Percentiles rank a stretch among this genome's conserved stretches.
These are phyloP conservation scores for Sebastiscus albofasciatus DNA, from an alignment of 2,797 vertebrate genomes.

Conservation along the genomic window DNA sequence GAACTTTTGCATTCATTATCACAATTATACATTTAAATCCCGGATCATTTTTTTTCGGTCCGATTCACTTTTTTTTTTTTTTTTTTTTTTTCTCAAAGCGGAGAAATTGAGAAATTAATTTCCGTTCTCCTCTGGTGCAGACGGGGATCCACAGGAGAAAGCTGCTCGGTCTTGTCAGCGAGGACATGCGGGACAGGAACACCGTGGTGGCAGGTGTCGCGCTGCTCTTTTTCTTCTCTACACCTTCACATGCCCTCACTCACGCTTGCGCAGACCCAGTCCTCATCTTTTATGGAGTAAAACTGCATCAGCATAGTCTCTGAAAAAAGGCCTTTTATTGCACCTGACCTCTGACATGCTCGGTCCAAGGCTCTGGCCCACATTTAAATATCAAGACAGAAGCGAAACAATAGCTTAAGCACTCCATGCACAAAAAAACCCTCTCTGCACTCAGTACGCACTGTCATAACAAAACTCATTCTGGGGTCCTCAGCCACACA, in stretches of 20 bases:
- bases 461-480: slow-evolving; percentile 43
- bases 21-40: slow-evolving; percentile 66
- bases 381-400: slow-evolving; percentile 73
- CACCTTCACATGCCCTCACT: slow-evolving; percentile 30
- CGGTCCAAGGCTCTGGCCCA: slow-evolving; percentile 21
- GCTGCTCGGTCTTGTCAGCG: slow-evolving; percentile 28
- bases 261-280: slow-evolving; percentile 18
- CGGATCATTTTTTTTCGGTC: slow-evolving; percentile 27
- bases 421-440: slow-evolving; percentile 23
- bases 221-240: slow-evolving; percentile 40
- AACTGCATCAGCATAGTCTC: slow-evolving; percentile 46
- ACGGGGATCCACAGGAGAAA: slow-evolving; percentile 24
- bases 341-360: slow-evolving; percentile 58
- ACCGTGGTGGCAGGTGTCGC: slow-evolving; percentile 44
- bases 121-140: slow-evolving; percentile 31
- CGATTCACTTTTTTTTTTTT: slow-evolving; percentile 18
- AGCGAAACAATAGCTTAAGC: slow-evolving; percentile 38
- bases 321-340: slow-evolving; percentile 59
- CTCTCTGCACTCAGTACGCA: slow-evolving; percentile 1
- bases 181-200: slow-evolving; percentile 23
- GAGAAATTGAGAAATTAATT: slow-evolving; percentile 61
- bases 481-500: slow-evolving; percentile 31
- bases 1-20: slow-evolving; percentile 63
- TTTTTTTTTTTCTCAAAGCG: not conserved
- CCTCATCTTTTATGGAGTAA: slow-evolving; percentile 65